Evolutionary conservation across 2,888 invertebrate species (phyloP).

Genomic region (Rhagophthalmus giganteus): DNA sequence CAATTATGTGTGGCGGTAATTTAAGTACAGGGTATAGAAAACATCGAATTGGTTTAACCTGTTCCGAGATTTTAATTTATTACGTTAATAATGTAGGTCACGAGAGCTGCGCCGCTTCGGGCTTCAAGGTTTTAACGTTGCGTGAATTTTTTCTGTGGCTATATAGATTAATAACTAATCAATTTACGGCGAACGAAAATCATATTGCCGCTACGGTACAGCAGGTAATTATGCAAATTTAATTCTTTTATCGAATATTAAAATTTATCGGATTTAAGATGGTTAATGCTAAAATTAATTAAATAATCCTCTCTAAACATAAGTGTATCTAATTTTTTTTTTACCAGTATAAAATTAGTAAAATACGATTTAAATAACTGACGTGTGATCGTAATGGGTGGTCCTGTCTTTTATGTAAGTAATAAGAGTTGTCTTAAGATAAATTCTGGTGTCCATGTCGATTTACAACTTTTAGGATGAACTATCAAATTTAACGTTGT

Average conservation of each 20-base stretch:
- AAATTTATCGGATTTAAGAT: no score
- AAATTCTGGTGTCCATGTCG: conserved; percentile 9
- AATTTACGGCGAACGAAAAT: conserved; percentile 1
- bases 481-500: conserved; percentile 5
- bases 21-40: conserved; percentile 12
- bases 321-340: no score
- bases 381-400: conserved; percentile 11
- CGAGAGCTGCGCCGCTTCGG: background rate
- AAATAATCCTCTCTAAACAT: no score
- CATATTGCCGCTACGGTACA: conserved; percentile 1
- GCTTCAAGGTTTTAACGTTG: conserved; percentile 1
- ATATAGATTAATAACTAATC: conserved; percentile 11
- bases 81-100: conserved; percentile 12
- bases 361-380: background rate
- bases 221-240: conserved; percentile 8
- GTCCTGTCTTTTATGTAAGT: conserved; percentile 10
- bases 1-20: conserved; percentile 8
- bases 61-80: conserved; percentile 13
- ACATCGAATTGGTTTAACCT: conserved; percentile 13
- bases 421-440: conserved; percentile 19
- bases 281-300: no score
- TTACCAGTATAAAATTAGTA: no score
- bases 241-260: background rate
- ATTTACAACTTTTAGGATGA: conserved; percentile 6
- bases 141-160: conserved; percentile 2